Evolutionary conservation across 2,113 vertebrate species (phyloP), one percentile per base, ranked within the genome.

Genomic region (Melanostigma gelatinosum): DNA sequence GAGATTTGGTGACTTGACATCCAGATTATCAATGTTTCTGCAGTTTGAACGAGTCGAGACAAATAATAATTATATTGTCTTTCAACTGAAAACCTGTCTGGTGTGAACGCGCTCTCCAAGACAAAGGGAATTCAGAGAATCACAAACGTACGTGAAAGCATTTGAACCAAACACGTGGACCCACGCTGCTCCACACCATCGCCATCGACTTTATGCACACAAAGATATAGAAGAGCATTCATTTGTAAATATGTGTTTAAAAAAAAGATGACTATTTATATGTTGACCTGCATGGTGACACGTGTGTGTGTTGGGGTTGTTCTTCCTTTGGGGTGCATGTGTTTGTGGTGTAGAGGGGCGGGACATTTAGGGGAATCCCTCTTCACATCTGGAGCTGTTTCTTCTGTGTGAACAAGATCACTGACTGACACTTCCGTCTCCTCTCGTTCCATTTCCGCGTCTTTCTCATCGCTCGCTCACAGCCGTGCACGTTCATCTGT

Each of bases 231-330:
- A 13, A 71, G n/a, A 85, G 54, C 72, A 80, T 67, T 85, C 0
- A 60, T 62, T 58, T 92, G 85, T 89, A 91, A 80, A 92, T 84
- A 84, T 88, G 83, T 90, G 73, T 81, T 65, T 40, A 24, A 22
- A 22, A n/a, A 24, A n/a, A 13, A 87, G 65, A 73, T n/a, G 34
- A 64, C 20, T 80, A 75, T 84, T 83, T 85, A 57, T 90, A 70
- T 85, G 87, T 88, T 64, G 67, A 78, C 77, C 63, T 83, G 63
- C 74, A 54, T 50, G 40, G 34, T 68, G 74, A 6, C 36, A 1
- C 11, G n/a, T 16, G 32, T 58, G 57, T 62, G 46, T 69, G 63
- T 79, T 68, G 15, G 5, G 32, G 12, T 66, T 22, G 7, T 65
- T 61, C 63, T 44, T 24, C 6, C 22, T 54, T 48, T 63, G 72